Base-by-base conservation (phyloP, 2,113 vertebrate species). In the Petaurus breviceps region DNA sequence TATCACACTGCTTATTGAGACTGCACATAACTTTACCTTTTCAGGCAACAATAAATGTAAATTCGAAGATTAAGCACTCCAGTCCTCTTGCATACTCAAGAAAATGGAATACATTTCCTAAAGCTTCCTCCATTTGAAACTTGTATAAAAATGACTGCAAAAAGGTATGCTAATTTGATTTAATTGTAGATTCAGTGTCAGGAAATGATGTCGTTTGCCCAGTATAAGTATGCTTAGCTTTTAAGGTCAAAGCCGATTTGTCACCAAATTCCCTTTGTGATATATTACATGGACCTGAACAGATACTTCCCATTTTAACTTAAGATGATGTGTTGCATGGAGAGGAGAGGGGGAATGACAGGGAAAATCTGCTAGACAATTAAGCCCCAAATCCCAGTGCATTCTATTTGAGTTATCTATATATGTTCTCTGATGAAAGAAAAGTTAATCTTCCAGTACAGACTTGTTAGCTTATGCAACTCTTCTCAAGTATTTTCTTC, bases 161-260 rank as follows among this genome's bases (percentile, higher is more conserved):
- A 95, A 93, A 95, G 1, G 1, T 54, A 51, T 49, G 90, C 0
- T 89, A 93, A 54, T 96, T 94, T 96, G 92, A 95, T 57, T 94
- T 96, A 95, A 96, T 96, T 98, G 96, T 95, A 3, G 1, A 51
- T 97, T 96, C 90, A 94, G 43, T 97, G 52, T 96, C 94, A 97
- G 61, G 51, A 92, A 97, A 91, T 94, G 92, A 96, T 77, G 9
- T 92, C 95, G 92, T 97, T 96, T 95, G 57, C 93, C 92, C 2
- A 55, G 46, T 94, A 77, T 95, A 95, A 96, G 0, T 92, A 68
- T 93, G n/a, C 90, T 96, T 93, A 97, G 3, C 26, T 92, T 93
- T 97, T 97, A 53, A 94, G 90, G 28, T 49, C 55, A 96, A 92
- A 91, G 2, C 2, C 49, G 68, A 89, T 93, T 90, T 16, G 92